These are phyloP conservation scores for Drosophila carrolli DNA, from an alignment of 1,140 invertebrate genomes.

Conservation along the genomic window DNA sequence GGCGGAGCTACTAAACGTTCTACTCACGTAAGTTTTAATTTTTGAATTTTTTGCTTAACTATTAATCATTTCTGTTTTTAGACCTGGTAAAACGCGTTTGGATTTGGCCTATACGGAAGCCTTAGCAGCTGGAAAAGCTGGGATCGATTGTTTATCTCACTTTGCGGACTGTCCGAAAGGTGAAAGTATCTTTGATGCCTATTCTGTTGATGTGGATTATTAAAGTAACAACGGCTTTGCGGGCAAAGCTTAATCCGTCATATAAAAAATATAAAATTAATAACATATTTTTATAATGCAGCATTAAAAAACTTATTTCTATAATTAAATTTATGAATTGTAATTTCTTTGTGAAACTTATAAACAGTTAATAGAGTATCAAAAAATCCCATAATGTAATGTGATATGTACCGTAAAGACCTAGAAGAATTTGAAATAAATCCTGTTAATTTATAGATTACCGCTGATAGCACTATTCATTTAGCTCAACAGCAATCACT, in stretches of 20 bases:
- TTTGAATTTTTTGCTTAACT: neutral
- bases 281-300: neutral
- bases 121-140: constrained; percentile 53
- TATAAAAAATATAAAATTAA: neutral
- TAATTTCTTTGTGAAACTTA: too few relatives aligned
- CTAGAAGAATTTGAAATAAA: neutral
- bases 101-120: constrained; percentile 56
- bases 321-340: too few relatives aligned
- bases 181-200: constrained; percentile 60
- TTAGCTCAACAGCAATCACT: constrained; percentile 27
- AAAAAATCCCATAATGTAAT: neutral
- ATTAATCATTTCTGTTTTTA: constrained; percentile 11
- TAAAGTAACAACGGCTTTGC: constrained; percentile 12
- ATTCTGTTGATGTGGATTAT: constrained; percentile 45
- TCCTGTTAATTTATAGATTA: constrained; percentile 1
- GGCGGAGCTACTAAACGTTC: constrained; percentile 67
- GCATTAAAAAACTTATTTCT: too few relatives aligned
- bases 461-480: constrained; percentile 7
- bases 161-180: constrained; percentile 58
- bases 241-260: constrained; percentile 13
- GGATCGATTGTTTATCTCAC: constrained; percentile 58
- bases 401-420: too few relatives aligned
- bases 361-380: neutral
- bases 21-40: constrained; percentile 66
- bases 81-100: constrained; percentile 63